A percentile compares a stretch with the other conserved stretches of the same genome.
Evolutionary conservation across 2,113 vertebrate species (phyloP).

Genomic region (Marcusenius ussheri): DNA sequence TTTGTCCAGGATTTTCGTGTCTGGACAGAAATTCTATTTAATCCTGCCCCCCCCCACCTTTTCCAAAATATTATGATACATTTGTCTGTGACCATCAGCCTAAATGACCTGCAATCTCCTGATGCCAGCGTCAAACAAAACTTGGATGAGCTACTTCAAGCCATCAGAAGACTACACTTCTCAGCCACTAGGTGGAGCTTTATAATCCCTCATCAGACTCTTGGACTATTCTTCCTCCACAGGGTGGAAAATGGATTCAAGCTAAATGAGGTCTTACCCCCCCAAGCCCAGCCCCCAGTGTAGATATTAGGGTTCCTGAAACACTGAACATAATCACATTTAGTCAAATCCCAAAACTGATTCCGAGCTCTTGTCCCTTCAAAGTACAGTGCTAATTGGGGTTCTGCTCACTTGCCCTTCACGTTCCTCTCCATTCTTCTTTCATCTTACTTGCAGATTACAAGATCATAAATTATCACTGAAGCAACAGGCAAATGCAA

Average conservation of each 20-base stretch:
- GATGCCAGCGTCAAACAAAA: not conserved
- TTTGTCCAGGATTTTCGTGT: not conserved
- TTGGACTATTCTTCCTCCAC: not conserved
- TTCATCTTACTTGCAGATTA: not conserved
- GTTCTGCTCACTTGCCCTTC: constrained; percentile 20
- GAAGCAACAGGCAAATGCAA: not conserved
- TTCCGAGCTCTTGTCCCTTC: constrained; percentile 36
- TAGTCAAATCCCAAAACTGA: constrained; percentile 44
- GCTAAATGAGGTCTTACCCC: not conserved
- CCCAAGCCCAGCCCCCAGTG: constrained; percentile 27
- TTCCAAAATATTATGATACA: not conserved
- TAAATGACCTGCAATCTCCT: not conserved
- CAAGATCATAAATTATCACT: not conserved
- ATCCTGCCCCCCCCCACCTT: not conserved
- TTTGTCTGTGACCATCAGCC: not conserved
- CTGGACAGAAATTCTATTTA: not conserved
- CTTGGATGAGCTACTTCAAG: not conserved
- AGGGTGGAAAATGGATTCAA: constrained; percentile 19
- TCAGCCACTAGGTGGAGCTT: constrained; percentile 3
- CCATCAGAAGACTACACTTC: not conserved
- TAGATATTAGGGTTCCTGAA: constrained; percentile 37
- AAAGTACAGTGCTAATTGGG: constrained; percentile 43
- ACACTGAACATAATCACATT: constrained; percentile 46
- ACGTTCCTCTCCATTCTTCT: not conserved
- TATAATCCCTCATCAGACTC: not conserved